These are phyloP conservation scores for Chloroceryle aenea DNA, from an alignment of 2,113 vertebrate species.

Conservation along the genomic window DNA sequence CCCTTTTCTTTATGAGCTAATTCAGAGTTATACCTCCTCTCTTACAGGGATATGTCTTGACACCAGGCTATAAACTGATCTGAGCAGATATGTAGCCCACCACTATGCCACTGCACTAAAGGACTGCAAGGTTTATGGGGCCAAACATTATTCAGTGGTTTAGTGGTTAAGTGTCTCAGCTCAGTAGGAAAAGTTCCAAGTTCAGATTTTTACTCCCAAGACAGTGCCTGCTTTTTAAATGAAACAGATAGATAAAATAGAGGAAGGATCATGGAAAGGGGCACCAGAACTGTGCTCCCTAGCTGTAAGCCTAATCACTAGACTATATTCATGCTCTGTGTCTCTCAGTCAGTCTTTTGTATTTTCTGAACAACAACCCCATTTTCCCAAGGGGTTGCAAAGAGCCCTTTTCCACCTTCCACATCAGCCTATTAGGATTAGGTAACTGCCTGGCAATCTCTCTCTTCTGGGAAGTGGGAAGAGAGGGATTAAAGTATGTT, in stretches of 20 bases:
- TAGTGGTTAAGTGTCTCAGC: neutral
- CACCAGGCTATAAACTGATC: neutral
- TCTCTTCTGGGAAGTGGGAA: neutral
- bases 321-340: neutral
- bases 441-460: neutral
- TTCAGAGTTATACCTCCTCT: neutral
- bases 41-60: neutral
- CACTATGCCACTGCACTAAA: neutral
- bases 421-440: neutral
- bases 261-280: neutral
- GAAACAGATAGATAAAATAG: neutral
- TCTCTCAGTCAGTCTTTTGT: neutral
- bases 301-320: neutral
- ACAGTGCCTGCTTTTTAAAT: neutral
- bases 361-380: neutral
- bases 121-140: neutral
- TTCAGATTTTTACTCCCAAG: neutral
- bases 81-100: accelerated
- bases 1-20: neutral
- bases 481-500: too few species aligned
- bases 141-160: accelerated
- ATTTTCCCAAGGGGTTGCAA: neutral
- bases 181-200: neutral
- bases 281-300: neutral
- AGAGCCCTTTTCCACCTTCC: neutral